These are phyloP conservation scores for Chironomus tentans DNA, from an alignment of 2,888 invertebrate species.

Conservation along the genomic window DNA sequence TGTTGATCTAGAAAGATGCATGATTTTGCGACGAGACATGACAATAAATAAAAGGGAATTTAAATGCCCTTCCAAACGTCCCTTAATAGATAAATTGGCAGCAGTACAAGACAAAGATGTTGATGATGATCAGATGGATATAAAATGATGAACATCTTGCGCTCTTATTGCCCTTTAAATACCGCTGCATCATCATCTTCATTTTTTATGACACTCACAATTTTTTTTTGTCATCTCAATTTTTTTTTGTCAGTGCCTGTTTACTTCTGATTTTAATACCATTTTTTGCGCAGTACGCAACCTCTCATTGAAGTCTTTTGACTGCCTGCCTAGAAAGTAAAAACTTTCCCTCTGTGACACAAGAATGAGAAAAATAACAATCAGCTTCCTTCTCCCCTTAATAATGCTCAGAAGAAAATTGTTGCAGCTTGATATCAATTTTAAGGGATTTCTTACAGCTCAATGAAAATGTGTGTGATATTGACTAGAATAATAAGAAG, in stretches of 20 bases:
- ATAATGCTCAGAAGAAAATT: neutral
- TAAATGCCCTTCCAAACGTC: neutral
- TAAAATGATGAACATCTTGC: conserved; percentile 24
- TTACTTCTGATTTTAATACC: neutral
- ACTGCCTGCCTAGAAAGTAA: conserved; percentile 3
- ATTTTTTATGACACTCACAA: neutral
- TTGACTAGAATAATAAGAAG: neutral
- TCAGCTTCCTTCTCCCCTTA: conserved; percentile 6
- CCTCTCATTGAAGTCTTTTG: conserved; percentile 25
- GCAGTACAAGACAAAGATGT: no score
- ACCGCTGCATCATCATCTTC: neutral
- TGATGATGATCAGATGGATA: neutral
- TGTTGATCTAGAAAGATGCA: no score
- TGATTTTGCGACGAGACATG: no score
- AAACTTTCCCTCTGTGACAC: neutral
- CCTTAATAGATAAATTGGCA: no score
- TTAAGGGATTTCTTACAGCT: conserved; percentile 5
- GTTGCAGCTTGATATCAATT: conserved; percentile 15
- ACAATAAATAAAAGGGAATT: neutral
- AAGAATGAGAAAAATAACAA: neutral
- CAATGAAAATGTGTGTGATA: neutral
- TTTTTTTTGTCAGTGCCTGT: neutral
- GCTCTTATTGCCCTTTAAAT: conserved; percentile 20
- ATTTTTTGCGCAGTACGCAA: conserved; percentile 21
- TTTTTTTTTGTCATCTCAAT: neutral